Evolutionary conservation across 2,888 invertebrate species (phyloP), one percentile per base, ranked within the genome.

Genomic region (Eupithecia centaureata): DNA sequence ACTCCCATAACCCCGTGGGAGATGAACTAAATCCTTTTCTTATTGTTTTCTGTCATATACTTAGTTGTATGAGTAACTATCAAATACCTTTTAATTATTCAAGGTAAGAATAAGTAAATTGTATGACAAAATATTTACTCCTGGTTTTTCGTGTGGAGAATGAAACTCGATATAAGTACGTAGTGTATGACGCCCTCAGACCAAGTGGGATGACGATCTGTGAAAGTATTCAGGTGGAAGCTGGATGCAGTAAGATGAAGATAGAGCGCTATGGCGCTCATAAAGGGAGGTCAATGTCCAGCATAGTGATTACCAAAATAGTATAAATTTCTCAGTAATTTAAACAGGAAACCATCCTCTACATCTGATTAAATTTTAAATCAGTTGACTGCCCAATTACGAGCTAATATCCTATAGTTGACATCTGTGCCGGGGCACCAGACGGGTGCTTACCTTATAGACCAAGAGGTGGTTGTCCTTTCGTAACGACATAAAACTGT

Each of bases 351-450:
- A 52, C 70, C 67, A 76, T 78, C 73, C 67, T 65, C 71, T 58
- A 56, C 71, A 76, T 76, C 78, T 84, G 80, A 86, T 86, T 86
- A 84, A 86, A 86, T 84, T 86, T 86, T 79, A 82, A 86, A 83
- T 78, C 75, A 76, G 74, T 77, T 76, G 74, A 67, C 65, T 72
- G 69, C 64, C 67, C 73, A 72, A 72, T 77, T 75, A 72, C 68
- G 69, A 85, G 82, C 81, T 86, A 84, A 86, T 85, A 86, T 83
- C 82, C 73, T 81, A 82, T 82, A 78, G 81, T 77, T 83, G 80
- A 79, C 87, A 88, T 85, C 88, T 88, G 88, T 78, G 79, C 76
- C 67, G 63, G 69, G 65, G 66, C 67, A 69, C 52, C 60, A 51
- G 38, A 54, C 63, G 47, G 47, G 13, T 27, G 28, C 28, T 61